Evolutionary conservation across 2,888 invertebrate species (phyloP), one percentile per base, ranked within the genome.

Genomic region (Zeuzera pyrina): DNA sequence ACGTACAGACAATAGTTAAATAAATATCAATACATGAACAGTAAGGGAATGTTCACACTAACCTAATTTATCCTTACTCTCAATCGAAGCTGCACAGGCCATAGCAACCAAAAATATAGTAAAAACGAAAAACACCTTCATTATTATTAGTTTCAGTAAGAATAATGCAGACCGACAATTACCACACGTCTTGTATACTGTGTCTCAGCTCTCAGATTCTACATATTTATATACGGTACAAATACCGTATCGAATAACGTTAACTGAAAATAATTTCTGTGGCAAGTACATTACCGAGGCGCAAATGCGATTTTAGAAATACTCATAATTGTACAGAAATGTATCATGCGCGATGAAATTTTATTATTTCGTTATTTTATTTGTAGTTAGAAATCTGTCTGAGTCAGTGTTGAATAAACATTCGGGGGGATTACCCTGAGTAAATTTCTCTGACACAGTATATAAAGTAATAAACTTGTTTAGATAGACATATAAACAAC

Each of bases 341-440:
- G n/a, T 19, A 19, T 19, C 19, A 19, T 6, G 19, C 19, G n/a
- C n/a, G n/a, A n/a, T n/a, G n/a, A n/a, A n/a, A n/a, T n/a, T n/a
- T n/a, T n/a, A n/a, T n/a, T n/a, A n/a, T n/a, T n/a, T n/a, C n/a
- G n/a, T n/a, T n/a, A n/a, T n/a, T n/a, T n/a, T n/a, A n/a, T n/a
- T n/a, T n/a, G n/a, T n/a, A n/a, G n/a, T n/a, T n/a, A n/a, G n/a
- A n/a, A n/a, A n/a, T n/a, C n/a, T n/a, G n/a, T n/a, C n/a, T n/a
- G n/a, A n/a, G n/a, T n/a, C n/a, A n/a, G n/a, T n/a, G n/a, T n/a
- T 44, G 52, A 52, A 60, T 61, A 57, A 61, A 65, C 57, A 60
- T 59, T 54, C 44, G 45, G 49, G 59, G 68, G 68, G 66, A 71
- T 69, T 69, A 59, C 68, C 65, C 67, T 59, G 40, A 65, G 62